A percentile compares a stretch with the other conserved stretches of the same genome.
Conservation (phyloP, 2,888 invertebrate genomes). For the Heteromyza rotundicornis region DNA sequence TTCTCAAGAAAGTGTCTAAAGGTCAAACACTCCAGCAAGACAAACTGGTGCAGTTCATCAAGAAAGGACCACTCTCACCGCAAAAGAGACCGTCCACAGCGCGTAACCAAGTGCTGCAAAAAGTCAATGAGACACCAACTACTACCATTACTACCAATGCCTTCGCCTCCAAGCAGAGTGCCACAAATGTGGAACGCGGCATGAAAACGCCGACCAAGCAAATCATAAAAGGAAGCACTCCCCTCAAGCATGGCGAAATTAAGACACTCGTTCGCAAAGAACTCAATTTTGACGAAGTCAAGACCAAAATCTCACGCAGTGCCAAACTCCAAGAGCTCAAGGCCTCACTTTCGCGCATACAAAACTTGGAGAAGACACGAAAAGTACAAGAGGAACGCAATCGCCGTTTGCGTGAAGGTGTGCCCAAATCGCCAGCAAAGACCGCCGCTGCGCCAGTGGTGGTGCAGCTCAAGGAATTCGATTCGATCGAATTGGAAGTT, state of each 20-base stretch:
- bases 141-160: constrained; percentile 27
- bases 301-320: constrained; percentile 71
- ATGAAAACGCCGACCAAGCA: constrained; percentile 58
- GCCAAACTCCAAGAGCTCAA: constrained; percentile 74
- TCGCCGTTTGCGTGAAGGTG: constrained; percentile 50
- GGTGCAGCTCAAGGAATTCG: constrained; percentile 71
- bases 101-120: constrained; percentile 20
- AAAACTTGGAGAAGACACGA: constrained; percentile 70
- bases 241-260: constrained; percentile 58
- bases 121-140: constrained; percentile 41
- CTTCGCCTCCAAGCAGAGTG: constrained; percentile 46
- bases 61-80: constrained; percentile 59
- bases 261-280: constrained; percentile 66
- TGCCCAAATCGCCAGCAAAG: constrained; percentile 34
- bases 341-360: constrained; percentile 71
- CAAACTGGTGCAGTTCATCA: constrained; percentile 58
- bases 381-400: constrained; percentile 58
- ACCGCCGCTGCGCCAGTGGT: constrained; percentile 22
- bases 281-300: constrained; percentile 73
- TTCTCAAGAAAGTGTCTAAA: constrained; percentile 32
- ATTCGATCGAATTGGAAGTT: constrained; percentile 78
- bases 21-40: constrained; percentile 41
- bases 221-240: constrained; percentile 59
- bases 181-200: constrained; percentile 50
- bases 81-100: constrained; percentile 45